Percentiles rank a stretch among this genome's conserved stretches.
These are phyloP conservation scores for Periplaneta americana DNA, from an alignment of 1,140 invertebrate species.

Conservation along the genomic window DNA sequence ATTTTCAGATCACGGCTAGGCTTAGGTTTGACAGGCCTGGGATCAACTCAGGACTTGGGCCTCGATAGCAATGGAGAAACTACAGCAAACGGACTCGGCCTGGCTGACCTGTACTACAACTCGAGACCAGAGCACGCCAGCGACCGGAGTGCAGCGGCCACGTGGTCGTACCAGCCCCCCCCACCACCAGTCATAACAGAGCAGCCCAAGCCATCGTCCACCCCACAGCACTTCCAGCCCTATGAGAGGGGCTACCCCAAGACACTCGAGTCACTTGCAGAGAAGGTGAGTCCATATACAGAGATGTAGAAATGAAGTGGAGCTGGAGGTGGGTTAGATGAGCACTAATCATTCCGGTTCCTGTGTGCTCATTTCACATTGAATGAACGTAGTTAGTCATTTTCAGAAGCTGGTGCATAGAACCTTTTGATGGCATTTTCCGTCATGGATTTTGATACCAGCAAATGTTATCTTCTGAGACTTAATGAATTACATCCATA, in stretches of 20 bases:
- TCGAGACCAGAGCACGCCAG: conserved; percentile 41
- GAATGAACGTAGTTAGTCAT: too few species aligned
- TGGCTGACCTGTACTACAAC: conserved; percentile 71
- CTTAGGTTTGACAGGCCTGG: conserved; percentile 53
- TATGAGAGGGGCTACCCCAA: conserved; percentile 81
- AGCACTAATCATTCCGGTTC: too few species aligned
- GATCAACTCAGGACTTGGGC: conserved; percentile 34
- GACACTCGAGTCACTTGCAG: conserved; percentile 81
- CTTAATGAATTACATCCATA: too few species aligned
- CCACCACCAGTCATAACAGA: conserved; percentile 80
- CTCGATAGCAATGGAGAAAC: conserved; percentile 21
- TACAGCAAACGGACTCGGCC: conserved; percentile 24
- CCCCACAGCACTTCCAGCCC: conserved; percentile 70
- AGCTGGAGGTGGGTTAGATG: too few species aligned
- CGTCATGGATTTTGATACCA: too few species aligned
- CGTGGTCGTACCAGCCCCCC: conserved; percentile 55
- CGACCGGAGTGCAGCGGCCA: conserved; percentile 12
- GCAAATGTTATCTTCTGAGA: too few species aligned
- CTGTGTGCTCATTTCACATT: too few species aligned
- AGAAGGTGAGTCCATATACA: conserved; percentile 54
- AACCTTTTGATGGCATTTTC: too few species aligned
- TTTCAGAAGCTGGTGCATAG: too few species aligned
- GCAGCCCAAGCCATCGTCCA: conserved; percentile 66
- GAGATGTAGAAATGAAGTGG: too few species aligned
- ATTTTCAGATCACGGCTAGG: conserved; percentile 56